Percentiles rank a stretch among this genome's conserved stretches.
These are phyloP conservation scores for Orchesellides sinensis DNA, from an alignment of 2,888 invertebrate species.

Conservation along the genomic window DNA sequence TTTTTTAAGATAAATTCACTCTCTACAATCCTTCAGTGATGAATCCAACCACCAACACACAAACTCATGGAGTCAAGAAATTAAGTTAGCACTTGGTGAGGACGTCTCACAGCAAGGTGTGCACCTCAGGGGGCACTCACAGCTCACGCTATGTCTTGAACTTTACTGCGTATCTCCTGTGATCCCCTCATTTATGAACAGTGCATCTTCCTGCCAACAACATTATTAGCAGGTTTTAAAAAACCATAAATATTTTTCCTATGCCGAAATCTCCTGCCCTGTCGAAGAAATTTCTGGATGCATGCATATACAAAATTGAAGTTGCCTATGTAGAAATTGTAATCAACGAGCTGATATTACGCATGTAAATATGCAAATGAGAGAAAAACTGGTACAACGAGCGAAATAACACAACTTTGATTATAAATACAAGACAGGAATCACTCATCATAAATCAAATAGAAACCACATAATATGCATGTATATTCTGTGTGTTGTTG, in stretches of 20 bases:
- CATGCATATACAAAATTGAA: no score
- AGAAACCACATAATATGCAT: neutral
- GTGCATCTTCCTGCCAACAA: conserved; percentile 21
- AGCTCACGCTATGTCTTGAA: conserved; percentile 56
- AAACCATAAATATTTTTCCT: conserved; percentile 32
- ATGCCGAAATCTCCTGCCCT: neutral
- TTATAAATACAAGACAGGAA: neutral
- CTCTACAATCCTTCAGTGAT: neutral
- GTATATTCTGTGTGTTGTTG: no score
- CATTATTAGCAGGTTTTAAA: conserved; percentile 42
- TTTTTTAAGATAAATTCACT: neutral
- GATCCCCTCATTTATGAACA: conserved; percentile 17
- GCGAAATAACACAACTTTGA: neutral
- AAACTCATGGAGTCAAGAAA: conserved; percentile 66
- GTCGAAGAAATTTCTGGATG: no score
- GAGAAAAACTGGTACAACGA: neutral
- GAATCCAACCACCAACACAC: conserved; percentile 38
- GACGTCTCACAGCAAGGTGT: conserved; percentile 72
- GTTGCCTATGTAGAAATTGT: no score
- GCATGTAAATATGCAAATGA: neutral
- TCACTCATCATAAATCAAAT: conserved; percentile 5
- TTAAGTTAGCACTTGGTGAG: conserved; percentile 74
- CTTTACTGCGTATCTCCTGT: conserved; percentile 14
- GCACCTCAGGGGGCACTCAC: conserved; percentile 68
- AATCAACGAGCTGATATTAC: no score